These are phyloP conservation scores for Sarcophaga variegata DNA, from an alignment of 2,888 invertebrate genomes.

Conservation along the genomic window DNA sequence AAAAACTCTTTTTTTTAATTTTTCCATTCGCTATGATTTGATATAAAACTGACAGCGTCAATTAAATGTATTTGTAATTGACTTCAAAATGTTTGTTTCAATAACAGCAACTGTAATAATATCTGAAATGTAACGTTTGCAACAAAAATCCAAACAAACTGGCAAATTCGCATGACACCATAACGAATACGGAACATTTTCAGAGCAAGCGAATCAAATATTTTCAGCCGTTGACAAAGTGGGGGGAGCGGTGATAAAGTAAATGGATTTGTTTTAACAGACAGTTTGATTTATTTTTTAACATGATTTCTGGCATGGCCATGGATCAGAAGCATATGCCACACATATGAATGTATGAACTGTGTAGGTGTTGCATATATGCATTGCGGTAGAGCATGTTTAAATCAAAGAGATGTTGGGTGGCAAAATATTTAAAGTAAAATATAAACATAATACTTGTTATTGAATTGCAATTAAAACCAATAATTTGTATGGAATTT, in stretches of 20 bases:
- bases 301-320: constrained; percentile 3
- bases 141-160: background rate
- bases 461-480: background rate
- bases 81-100: constrained; percentile 37
- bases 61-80: constrained; percentile 36
- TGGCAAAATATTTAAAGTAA: background rate
- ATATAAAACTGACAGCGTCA: constrained; percentile 23
- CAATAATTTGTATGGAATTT: constrained; percentile 12
- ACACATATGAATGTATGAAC: background rate
- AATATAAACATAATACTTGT: too few species aligned
- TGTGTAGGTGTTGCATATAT: constrained; percentile 21
- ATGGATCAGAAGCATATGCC: background rate
- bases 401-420: background rate
- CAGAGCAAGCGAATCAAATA: background rate
- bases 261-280: constrained; percentile 26
- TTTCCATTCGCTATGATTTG: constrained; percentile 1
- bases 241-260: background rate
- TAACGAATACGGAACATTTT: background rate
- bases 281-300: constrained; percentile 26
- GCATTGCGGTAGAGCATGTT: constrained; percentile 49
- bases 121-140: constrained; percentile 40
- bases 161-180: background rate
- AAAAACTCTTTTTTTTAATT: background rate
- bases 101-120: constrained; percentile 46
- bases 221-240: background rate